Percentiles rank a stretch among this genome's conserved stretches.
phyloP scores from a whole-genome alignment of 64 coral and sea anemone species.

The Anthopleura sola region DNA sequence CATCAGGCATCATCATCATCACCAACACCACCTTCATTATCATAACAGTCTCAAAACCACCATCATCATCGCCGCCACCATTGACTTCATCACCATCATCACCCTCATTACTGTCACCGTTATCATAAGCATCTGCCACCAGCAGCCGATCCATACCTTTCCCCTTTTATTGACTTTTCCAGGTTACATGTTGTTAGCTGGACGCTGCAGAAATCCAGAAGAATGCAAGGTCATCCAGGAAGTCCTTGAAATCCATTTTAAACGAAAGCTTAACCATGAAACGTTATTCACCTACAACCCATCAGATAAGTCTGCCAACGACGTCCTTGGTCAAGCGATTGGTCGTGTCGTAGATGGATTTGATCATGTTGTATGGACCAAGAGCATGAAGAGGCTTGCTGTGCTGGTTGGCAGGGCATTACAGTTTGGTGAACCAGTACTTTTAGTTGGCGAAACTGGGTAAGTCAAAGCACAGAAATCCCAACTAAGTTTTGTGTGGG shows the following conservation, averaged over 20 bases:
- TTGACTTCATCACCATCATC: background rate
- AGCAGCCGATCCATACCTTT: background rate
- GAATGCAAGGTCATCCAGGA: constrained; percentile 85
- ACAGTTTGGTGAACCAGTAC: constrained; percentile 88
- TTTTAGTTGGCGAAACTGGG: constrained; percentile 98
- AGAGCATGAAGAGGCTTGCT: constrained; percentile 78
- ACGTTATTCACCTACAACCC: constrained; percentile 45
- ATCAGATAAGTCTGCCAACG: background rate
- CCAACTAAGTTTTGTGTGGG: background rate
- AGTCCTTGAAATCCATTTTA: constrained; percentile 79
- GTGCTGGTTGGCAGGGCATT: constrained; percentile 78
- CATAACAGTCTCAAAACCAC: background rate
- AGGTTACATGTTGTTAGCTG: constrained; percentile 96
- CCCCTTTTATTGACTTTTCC: background rate
- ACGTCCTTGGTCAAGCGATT: constrained; percentile 28
- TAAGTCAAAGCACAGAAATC: background rate
- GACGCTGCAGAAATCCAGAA: constrained; percentile 67
- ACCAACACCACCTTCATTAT: background rate
- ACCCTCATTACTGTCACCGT: background rate
- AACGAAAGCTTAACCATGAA: constrained; percentile 65
- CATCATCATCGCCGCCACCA: background rate
- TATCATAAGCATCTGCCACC: background rate
- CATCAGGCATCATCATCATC: no score
- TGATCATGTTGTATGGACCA: constrained; percentile 88
- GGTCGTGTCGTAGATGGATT: constrained; percentile 49